Conservation (phyloP, 1,140 invertebrate genomes). For the Drosophila asahinai region DNA sequence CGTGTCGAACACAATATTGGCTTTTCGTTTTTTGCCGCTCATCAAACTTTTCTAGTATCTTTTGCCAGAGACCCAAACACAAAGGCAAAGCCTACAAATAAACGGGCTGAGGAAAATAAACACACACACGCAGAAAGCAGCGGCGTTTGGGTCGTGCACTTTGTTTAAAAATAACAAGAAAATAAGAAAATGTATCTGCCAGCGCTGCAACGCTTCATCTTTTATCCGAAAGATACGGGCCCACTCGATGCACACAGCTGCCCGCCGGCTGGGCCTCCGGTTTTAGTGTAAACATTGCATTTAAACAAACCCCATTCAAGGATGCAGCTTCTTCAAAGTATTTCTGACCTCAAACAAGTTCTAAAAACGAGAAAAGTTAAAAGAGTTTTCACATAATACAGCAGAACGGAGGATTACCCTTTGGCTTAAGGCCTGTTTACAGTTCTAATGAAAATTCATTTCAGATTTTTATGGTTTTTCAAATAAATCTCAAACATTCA, state of each 20-base stretch:
- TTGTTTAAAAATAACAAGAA: conserved; percentile 68
- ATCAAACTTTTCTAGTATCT: conserved; percentile 45
- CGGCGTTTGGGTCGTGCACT: conserved; percentile 37
- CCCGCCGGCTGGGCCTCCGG: conserved; percentile 13
- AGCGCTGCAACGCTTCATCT: conserved; percentile 24
- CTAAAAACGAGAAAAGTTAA: conserved; percentile 10
- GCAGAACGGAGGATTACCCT: neutral
- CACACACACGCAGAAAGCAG: conserved; percentile 26
- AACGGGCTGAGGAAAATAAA: conserved; percentile 47
- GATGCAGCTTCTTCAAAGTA: conserved; percentile 35
- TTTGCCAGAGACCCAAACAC: conserved; percentile 51
- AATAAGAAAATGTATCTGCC: conserved; percentile 47
- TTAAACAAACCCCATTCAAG: conserved; percentile 43
- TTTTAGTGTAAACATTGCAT: conserved; percentile 35
- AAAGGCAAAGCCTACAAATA: conserved; percentile 41
- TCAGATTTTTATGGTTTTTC: neutral
- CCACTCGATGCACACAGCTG: conserved; percentile 49
- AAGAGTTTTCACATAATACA: conserved; percentile 1
- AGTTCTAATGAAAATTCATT: neutral
- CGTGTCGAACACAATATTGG: conserved; percentile 58
- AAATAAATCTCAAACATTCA: neutral
- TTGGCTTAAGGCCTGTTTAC: neutral
- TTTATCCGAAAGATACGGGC: conserved; percentile 38
- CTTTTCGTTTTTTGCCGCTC: conserved; percentile 29
- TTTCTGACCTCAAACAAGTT: conserved; percentile 39